phyloP scores from a whole-genome alignment of 2,113 vertebrate species.

The Macquaria ambigua region DNA sequence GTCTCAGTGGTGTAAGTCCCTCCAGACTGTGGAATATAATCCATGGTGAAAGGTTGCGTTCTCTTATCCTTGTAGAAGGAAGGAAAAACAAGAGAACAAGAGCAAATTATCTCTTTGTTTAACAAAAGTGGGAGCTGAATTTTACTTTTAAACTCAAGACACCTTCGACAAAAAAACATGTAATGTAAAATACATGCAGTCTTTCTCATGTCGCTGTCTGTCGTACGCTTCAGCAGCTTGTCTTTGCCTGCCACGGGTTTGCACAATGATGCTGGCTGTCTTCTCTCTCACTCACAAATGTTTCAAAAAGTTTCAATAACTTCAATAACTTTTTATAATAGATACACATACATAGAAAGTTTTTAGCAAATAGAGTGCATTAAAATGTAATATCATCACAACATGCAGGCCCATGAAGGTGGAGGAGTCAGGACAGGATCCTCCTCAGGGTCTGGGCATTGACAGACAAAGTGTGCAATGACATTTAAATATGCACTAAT shows the following conservation, averaged over 20 bases:
- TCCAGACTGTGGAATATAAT: conserved; percentile 4
- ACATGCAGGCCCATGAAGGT: no score
- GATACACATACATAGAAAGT: no score
- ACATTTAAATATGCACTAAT: background rate
- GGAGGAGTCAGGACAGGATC: background rate
- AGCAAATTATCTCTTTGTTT: background rate
- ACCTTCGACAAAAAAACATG: background rate
- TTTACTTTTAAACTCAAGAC: background rate
- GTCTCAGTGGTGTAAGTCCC: conserved; percentile 5
- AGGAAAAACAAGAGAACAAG: background rate
- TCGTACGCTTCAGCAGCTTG: background rate
- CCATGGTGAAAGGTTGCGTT: background rate
- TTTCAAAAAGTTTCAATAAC: no score
- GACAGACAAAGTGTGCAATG: background rate
- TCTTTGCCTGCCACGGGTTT: background rate
- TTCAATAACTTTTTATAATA: background rate
- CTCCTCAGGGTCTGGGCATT: background rate
- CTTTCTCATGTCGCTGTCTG: no score
- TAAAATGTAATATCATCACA: background rate
- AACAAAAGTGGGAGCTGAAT: background rate
- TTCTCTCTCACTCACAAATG: no score
- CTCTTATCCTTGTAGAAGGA: background rate
- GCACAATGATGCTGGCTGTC: background rate
- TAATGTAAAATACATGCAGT: background rate
- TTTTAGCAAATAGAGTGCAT: background rate